These are phyloP conservation scores for Drosophila navojoa DNA, from an alignment of 1,140 invertebrate species.

Conservation along the genomic window DNA sequence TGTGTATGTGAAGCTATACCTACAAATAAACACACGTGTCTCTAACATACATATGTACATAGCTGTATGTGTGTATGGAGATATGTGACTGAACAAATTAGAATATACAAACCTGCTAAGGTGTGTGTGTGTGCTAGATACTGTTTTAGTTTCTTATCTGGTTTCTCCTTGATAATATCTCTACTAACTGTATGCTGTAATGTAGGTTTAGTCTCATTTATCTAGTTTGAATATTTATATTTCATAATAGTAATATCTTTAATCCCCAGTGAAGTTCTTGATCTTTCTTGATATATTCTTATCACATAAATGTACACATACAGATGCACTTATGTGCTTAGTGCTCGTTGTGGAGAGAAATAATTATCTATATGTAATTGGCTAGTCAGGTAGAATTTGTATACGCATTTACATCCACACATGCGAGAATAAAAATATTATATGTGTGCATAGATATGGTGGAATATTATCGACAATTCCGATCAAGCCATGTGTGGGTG, in stretches of 20 bases:
- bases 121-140: not conserved
- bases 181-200: not conserved
- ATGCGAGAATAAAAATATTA: not conserved
- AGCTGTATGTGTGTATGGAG: not conserved
- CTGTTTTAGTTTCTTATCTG: not conserved
- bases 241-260: no score
- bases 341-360: not conserved
- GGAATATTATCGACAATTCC: slow-evolving; percentile 1
- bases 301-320: not conserved
- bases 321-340: not conserved
- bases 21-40: slow-evolving; percentile 2
- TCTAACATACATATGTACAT: not conserved
- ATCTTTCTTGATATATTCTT: no score
- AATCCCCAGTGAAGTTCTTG: no score
- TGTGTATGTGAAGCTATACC: not conserved
- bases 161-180: not conserved
- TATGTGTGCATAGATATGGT: not conserved
- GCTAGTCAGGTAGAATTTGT: not conserved
- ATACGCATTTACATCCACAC: not conserved
- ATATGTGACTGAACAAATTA: not conserved
- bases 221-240: not conserved
- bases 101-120: not conserved
- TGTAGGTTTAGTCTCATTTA: not conserved
- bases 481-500: not conserved
- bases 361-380: not conserved